Base-by-base conservation (phyloP, 2,888 invertebrate species). In the Acanthosepion pharaonis region DNA sequence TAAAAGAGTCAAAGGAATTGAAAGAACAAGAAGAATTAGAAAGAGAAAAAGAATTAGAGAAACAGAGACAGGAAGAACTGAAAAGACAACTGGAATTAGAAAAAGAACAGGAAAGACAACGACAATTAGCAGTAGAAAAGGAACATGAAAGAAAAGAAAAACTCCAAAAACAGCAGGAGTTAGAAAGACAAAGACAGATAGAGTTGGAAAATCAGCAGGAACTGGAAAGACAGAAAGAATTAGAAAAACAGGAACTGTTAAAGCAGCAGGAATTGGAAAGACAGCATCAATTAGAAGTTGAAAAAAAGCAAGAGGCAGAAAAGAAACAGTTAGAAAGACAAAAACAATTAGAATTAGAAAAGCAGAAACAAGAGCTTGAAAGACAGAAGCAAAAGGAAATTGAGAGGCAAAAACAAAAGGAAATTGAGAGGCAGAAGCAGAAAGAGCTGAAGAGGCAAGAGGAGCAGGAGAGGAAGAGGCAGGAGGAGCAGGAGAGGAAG, bases 381-480 rank as follows among this genome's bases (percentile, higher is more conserved):
- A 94, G 48, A 53, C 28, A 49, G 91, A 51, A n/a, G 49, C 18
- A 51, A 55, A 91, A 94, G 91, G 94, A 93, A 42, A 42, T 42
- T 42, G 42, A 48, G 42, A 94, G 48, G 42, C 28, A 49, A 59
- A 51, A n/a, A 33, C 18, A 51, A 55, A 91, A 94, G 91, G 94
- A 93, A 42, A 42, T 42, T 42, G 42, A 48, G 42, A 94, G 48
- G 42, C 28, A 49, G 91, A 51, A n/a, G 49, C 18, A 51, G 91
- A 91, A 94, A 55, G 94, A 93, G 93, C 78, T 94, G n/a, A n/a
- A 64, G n/a, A 48, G 59, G 5, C 48, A 78, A 51, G 23, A 94
- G 23, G 25, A 64, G 91, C 92, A 92, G 92, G 42, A 42, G 42
- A 42, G 42, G 42, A 42, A 42, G 42, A 42, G 42, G 42, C 42